A percentile compares a stretch with the other conserved stretches of the same genome.
Conservation (phyloP, 2,797 vertebrate species). For the Menidia menidia region DNA sequence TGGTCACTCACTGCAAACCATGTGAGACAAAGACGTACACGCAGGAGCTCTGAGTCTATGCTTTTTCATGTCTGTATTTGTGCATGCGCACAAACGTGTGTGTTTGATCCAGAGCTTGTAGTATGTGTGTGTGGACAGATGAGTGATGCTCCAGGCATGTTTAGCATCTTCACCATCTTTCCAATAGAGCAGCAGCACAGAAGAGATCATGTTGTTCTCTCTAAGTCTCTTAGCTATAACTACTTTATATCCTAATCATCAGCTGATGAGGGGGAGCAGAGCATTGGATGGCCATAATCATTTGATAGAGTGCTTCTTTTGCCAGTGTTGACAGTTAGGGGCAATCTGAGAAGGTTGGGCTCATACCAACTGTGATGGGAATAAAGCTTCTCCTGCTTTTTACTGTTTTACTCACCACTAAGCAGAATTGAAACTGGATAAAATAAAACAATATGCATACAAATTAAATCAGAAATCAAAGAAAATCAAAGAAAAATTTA, state of each 20-base stretch:
- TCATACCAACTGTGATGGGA: background rate
- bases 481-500: background rate
- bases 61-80: conserved; percentile 22
- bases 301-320: background rate
- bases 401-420: background rate
- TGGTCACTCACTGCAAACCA: background rate
- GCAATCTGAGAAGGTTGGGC: background rate
- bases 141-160: conserved; percentile 25
- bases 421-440: background rate
- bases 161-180: conserved; percentile 18
- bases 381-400: background rate
- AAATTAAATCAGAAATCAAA: background rate
- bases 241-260: background rate
- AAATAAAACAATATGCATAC: background rate
- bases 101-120: background rate
- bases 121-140: conserved; percentile 25
- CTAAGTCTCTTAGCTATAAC: background rate
- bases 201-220: conserved; percentile 7
- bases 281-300: background rate
- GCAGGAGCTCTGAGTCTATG: background rate
- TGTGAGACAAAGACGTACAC: background rate
- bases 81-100: background rate
- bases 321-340: background rate
- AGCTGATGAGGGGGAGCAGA: background rate
- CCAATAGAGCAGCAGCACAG: background rate